A percentile compares a stretch with the other conserved stretches of the same genome.
phyloP scores from a whole-genome alignment of 2,888 invertebrate species.

The Leistus spinibarbis region DNA sequence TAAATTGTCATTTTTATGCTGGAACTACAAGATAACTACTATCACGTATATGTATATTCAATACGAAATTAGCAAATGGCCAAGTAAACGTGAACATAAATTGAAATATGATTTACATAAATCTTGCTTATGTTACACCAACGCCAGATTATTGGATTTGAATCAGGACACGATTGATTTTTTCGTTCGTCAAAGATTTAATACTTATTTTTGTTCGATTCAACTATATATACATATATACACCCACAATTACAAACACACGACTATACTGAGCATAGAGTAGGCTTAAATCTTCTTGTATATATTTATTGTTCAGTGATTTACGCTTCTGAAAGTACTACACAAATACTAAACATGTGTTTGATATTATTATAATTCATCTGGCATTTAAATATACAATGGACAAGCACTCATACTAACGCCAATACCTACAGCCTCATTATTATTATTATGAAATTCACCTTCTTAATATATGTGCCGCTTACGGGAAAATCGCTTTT shows the following conservation, averaged over 20 bases:
- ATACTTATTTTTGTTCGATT: slow-evolving; percentile 10
- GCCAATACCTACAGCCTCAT: background rate
- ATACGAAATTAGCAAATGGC: background rate
- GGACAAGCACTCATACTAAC: background rate
- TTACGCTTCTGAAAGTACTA: background rate
- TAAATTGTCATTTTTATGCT: background rate
- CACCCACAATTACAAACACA: background rate
- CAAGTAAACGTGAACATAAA: background rate
- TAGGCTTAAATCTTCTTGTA: background rate
- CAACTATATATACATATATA: no score
- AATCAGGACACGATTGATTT: slow-evolving; percentile 17
- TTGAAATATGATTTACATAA: slow-evolving; percentile 25
- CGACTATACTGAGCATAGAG: no score
- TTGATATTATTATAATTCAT: background rate
- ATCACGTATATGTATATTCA: background rate
- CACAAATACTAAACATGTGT: background rate
- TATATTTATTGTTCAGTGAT: background rate
- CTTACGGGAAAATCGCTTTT: no score
- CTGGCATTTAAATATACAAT: background rate
- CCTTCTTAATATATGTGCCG: no score
- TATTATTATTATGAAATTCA: background rate
- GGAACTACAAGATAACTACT: background rate
- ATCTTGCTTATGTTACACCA: slow-evolving; percentile 23
- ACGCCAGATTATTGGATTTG: slow-evolving; percentile 30
- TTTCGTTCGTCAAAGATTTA: background rate